Conservation (phyloP, 2,888 invertebrate genomes). For the Adelognathus sp. region DNA sequence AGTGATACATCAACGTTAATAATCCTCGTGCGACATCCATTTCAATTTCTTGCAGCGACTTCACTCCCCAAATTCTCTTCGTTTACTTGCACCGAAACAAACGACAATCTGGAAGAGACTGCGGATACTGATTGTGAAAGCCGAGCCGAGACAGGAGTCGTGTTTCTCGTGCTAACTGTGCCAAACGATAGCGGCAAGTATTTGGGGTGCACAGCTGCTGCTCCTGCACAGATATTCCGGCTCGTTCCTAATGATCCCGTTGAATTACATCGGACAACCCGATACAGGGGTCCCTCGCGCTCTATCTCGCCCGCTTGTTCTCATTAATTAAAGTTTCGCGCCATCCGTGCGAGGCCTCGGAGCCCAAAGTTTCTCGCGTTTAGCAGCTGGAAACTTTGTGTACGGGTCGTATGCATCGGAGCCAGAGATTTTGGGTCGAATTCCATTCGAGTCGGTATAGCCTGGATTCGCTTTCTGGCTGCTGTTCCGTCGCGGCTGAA, state of each 20-base stretch:
- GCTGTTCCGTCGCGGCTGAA: not conserved
- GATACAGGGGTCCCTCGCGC: slow-evolving; percentile 38
- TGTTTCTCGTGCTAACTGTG: slow-evolving; percentile 45
- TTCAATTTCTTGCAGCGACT: not conserved
- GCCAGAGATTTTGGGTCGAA: slow-evolving; percentile 44
- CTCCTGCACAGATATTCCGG: not conserved
- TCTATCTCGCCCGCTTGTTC: slow-evolving; percentile 33
- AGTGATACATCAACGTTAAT: not conserved
- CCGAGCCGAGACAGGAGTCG: slow-evolving; percentile 23
- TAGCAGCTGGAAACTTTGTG: slow-evolving; percentile 44
- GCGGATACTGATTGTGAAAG: slow-evolving; percentile 1
- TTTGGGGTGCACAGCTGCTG: slow-evolving; percentile 23
- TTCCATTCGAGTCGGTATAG: slow-evolving; percentile 11
- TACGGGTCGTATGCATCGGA: slow-evolving; percentile 10
- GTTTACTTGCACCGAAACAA: not conserved
- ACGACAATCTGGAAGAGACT: not conserved
- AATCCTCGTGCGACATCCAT: not conserved
- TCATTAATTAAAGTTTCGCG: slow-evolving; percentile 50
- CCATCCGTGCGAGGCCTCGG: slow-evolving; percentile 31
- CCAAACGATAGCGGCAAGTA: slow-evolving; percentile 12
- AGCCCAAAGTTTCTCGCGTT: slow-evolving; percentile 48
- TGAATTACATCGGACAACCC: slow-evolving; percentile 58
- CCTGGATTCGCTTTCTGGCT: not conserved
- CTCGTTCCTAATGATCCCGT: slow-evolving; percentile 57
- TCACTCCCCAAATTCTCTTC: not conserved